Evolutionary conservation across 1,140 invertebrate genomes (phyloP), one percentile per base, ranked within the genome.

Genomic region (Achroia grisella): DNA sequence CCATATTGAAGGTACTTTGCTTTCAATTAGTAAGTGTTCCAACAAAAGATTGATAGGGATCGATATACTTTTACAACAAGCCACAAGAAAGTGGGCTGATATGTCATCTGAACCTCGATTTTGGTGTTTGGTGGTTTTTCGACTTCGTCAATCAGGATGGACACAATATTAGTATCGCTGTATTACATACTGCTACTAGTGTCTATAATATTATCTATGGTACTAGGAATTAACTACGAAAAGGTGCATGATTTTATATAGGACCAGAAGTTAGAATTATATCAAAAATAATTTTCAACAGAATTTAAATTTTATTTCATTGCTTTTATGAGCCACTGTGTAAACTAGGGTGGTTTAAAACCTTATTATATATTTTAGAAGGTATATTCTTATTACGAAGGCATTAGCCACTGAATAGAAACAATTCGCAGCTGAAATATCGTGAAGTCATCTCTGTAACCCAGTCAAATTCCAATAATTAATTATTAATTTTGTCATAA

Each of bases 241-340:
- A 10, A 10, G 14, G 11, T 8, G 12, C 32, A n/a, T n/a, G n/a
- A n/a, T n/a, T n/a, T n/a, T n/a, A n/a, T n/a, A n/a, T n/a, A n/a
- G n/a, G n/a, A n/a, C n/a, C n/a, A n/a, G n/a, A n/a, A n/a, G n/a
- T n/a, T n/a, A n/a, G n/a, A n/a, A n/a, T n/a, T n/a, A n/a, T n/a
- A n/a, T n/a, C n/a, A n/a, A n/a, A n/a, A n/a, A n/a, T n/a, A n/a
- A n/a, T n/a, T n/a, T n/a, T n/a, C n/a, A n/a, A n/a, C n/a, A n/a
- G n/a, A n/a, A n/a, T n/a, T n/a, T n/a, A n/a, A n/a, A n/a, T n/a
- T 52, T 27, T 52, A 43, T 44, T 46, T 52, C 39, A 53, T 9
- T n/a, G 6, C 13, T 30, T 39, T 48, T 43, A 27, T 36, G 33
- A 10, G 47, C 10, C 8, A 44, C 27, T 23, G 8, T 23, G 13